Conservation (phyloP, 2,797 vertebrate species). For the Leptoclinus maculatus region DNA sequence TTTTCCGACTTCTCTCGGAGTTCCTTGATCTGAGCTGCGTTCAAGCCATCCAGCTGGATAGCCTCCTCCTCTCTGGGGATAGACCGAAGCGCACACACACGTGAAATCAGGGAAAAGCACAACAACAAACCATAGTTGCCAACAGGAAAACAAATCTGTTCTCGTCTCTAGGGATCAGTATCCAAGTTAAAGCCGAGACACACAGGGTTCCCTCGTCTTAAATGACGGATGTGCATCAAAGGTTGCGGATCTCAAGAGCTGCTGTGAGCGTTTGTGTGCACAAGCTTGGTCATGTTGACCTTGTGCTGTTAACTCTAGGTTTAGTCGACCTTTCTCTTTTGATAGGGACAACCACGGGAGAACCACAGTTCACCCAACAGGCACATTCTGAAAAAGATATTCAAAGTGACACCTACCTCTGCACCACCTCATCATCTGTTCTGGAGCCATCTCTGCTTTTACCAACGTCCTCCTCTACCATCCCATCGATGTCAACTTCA, state of each 20-base stretch:
- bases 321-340: not conserved
- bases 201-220: not conserved
- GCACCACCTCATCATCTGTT: conserved; percentile 96
- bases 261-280: conserved; percentile 29
- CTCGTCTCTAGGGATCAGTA: not conserved
- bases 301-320: conserved; percentile 41
- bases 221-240: not conserved
- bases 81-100: conserved; percentile 15
- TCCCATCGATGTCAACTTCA: conserved; percentile 91
- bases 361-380: not conserved
- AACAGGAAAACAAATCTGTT: conserved; percentile 16
- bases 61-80: conserved; percentile 94
- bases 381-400: not conserved
- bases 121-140: conserved; percentile 4
- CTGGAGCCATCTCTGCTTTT: conserved; percentile 97
- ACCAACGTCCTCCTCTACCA: conserved; percentile 94
- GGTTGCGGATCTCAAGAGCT: not conserved
- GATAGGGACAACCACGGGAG: not conserved
- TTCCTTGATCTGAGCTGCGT: conserved; percentile 97
- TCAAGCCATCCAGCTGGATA: conserved; percentile 97
- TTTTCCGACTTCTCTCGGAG: conserved; percentile 97
- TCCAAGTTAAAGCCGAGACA: not conserved
- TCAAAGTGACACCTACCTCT: conserved; percentile 86
- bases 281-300: conserved; percentile 49
- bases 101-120: conserved; percentile 6